Base-by-base conservation (phyloP, 1,140 invertebrate genomes). In the Maconellicoccus hirsutus region DNA sequence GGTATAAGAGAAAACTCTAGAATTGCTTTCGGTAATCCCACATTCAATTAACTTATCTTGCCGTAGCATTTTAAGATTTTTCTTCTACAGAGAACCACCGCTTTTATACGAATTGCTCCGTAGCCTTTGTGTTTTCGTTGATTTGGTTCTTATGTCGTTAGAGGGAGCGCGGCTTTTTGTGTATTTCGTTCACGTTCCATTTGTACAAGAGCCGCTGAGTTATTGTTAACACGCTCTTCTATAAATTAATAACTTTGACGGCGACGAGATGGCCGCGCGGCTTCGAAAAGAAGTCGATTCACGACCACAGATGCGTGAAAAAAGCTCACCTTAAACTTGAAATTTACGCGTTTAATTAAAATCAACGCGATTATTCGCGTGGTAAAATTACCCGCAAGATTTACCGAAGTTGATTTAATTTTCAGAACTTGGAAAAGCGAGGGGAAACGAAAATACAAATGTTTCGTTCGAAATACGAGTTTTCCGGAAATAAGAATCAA, bases 31-130 rank as follows among this genome's bases (percentile, higher is more conserved):
- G n/a, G 42, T 52, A 52, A 52, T 52, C 42, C 42, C 42, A 52
- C 42, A 52, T 52, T 52, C 42, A 52, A 52, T 52, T 52, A 52
- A 52, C 42, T 52, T 52, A 52, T 52, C 42, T 52, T 52, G 42
- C 42, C n/a, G 16, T 52, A 19, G 12, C 42, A 16, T 52, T 52
- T 52, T 52, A 52, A 52, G 42, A 52, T 19, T 52, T 52, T 52
- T 52, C 42, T 52, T 52, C 6, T 38, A n/a, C n/a, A 33, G 12
- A 33, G 29, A 33, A 33, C 29, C 29, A 33, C 12, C 29, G 29
- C 29, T 33, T 33, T 52, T 52, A 16, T 52, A 52, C 42, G 42
- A 52, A 52, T 52, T 52, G 42, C n/a, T 52, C 29, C 12, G 42
- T 4, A 8, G 3, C 42, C 42, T 52, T 52, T 52, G 42, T 52